A percentile compares a stretch with the other conserved stretches of the same genome.
These are phyloP conservation scores for Pteria penguin DNA, from an alignment of 2,888 invertebrate genomes.

Conservation along the genomic window DNA sequence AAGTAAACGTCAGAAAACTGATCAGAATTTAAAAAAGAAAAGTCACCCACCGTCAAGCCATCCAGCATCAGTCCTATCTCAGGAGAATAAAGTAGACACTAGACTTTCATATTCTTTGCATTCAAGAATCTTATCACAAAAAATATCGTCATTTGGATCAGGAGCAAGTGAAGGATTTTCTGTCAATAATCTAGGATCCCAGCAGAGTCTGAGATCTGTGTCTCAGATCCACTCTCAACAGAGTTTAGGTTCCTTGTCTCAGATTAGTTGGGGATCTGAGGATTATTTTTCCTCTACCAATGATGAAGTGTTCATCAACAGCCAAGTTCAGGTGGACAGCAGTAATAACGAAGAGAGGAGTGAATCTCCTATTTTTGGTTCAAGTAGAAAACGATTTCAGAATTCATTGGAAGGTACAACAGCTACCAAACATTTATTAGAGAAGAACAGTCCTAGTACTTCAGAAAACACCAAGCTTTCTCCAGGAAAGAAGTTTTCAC, in stretches of 20 bases:
- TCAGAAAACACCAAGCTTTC: conserved; percentile 43
- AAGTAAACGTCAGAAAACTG: conserved; percentile 39
- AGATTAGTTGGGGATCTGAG: conserved; percentile 46
- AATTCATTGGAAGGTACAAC: background rate
- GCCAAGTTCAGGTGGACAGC: background rate
- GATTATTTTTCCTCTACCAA: conserved; percentile 59
- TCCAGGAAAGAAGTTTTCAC: conserved; percentile 60
- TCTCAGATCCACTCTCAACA: background rate
- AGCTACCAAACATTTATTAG: background rate
- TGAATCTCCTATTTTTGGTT: conserved; percentile 46
- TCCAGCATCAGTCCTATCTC: background rate
- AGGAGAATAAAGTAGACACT: background rate
- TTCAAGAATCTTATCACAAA: conserved; percentile 1
- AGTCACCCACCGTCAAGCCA: background rate
- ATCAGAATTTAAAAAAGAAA: no score
- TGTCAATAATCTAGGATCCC: conserved; percentile 7
- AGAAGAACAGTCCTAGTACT: conserved; percentile 10
- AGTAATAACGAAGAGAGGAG: background rate
- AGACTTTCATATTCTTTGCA: conserved; percentile 28
- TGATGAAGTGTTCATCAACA: conserved; percentile 57
- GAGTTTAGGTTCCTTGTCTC: conserved; percentile 35
- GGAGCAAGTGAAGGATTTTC: conserved; percentile 57
- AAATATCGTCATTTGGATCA: conserved; percentile 16
- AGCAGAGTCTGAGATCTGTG: conserved; percentile 7
- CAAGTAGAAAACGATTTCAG: conserved; percentile 17